Evolutionary conservation across 1,140 invertebrate species (phyloP).

Genomic region (Lasioglossum baleicum): DNA sequence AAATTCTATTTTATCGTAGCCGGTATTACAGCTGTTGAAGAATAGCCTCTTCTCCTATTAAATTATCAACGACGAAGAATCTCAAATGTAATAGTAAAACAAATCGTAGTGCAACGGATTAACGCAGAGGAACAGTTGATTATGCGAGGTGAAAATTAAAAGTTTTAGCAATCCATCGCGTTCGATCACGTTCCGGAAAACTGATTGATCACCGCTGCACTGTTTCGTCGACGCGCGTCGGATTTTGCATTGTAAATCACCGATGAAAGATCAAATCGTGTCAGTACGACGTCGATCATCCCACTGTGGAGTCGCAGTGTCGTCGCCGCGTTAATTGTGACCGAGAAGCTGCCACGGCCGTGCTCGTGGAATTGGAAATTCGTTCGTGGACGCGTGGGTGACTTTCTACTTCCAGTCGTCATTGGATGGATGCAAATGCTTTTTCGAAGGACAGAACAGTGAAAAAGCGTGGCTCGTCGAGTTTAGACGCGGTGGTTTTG

Average conservation of each 20-base stretch:
- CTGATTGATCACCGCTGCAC: neutral
- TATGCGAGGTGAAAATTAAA: no score
- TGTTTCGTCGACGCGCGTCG: neutral
- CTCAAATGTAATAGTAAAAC: no score
- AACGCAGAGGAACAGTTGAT: no score
- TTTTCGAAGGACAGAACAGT: conserved; percentile 26
- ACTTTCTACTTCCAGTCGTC: conserved; percentile 12
- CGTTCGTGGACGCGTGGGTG: conserved; percentile 14
- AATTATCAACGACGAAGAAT: no score
- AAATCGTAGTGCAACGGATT: no score
- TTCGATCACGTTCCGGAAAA: neutral
- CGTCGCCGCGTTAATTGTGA: neutral
- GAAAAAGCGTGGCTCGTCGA: conserved; percentile 11
- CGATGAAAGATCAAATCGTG: neutral
- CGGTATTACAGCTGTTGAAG: no score
- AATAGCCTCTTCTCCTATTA: no score
- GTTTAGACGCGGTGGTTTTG: neutral
- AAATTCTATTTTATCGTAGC: no score
- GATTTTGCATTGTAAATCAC: conserved; percentile 2
- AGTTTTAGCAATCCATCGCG: no score
- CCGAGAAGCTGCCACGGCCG: neutral
- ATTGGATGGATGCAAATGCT: conserved; percentile 10
- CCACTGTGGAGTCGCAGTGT: neutral
- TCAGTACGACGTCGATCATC: neutral
- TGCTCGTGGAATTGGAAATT: neutral